Percentiles rank a stretch among this genome's conserved stretches.
Conservation (phyloP, 2,888 invertebrate genomes). For the Opisthograptis luteolata region DNA sequence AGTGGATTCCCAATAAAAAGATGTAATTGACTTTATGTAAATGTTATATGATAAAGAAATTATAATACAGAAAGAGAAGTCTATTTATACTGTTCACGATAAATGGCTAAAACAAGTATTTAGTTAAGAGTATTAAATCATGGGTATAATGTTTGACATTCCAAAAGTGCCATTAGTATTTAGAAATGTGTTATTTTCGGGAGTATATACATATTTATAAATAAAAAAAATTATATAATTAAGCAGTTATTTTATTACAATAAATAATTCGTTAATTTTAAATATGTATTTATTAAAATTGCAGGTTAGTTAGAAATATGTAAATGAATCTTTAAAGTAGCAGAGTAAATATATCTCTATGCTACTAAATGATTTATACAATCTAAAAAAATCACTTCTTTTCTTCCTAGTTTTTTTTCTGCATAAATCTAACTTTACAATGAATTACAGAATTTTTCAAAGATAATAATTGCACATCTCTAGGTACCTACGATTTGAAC, state of each 20-base stretch:
- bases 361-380: too few relatives aligned
- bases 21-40: background rate
- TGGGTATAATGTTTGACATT: conserved; percentile 27
- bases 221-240: conserved; percentile 10
- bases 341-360: too few relatives aligned
- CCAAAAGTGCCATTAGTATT: conserved; percentile 38
- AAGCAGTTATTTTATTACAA: conserved; percentile 6
- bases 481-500: too few relatives aligned
- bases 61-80: too few relatives aligned
- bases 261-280: background rate
- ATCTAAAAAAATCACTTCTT: too few relatives aligned
- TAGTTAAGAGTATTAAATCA: background rate
- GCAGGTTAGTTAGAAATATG: too few relatives aligned
- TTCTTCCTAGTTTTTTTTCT: background rate
- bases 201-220: conserved; percentile 7
- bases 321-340: too few relatives aligned
- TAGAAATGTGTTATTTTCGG: conserved; percentile 33
- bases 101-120: conserved; percentile 3
- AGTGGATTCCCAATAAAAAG: too few relatives aligned
- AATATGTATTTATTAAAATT: too few relatives aligned
- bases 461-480: background rate
- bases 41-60: too few relatives aligned
- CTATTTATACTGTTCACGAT: background rate
- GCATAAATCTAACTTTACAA: background rate
- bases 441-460: background rate